These are phyloP conservation scores for Butorides virescens DNA, from an alignment of 2,113 vertebrate genomes.

Conservation along the genomic window DNA sequence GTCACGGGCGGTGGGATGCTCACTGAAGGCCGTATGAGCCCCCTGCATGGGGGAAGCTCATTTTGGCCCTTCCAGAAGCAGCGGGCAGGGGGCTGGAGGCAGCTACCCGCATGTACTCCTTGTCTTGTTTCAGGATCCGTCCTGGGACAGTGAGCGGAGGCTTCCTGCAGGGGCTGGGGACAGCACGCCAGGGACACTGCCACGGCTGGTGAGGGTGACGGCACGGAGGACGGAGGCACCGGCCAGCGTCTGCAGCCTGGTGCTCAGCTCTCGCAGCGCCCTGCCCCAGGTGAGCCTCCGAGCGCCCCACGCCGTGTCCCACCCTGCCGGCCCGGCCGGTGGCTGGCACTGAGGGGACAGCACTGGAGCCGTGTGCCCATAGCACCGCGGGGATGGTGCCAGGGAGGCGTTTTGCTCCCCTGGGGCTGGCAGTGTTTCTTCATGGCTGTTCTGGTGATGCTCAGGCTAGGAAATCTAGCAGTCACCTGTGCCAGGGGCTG, in stretches of 20 bases:
- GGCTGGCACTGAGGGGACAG: not conserved
- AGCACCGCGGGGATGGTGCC: rapidly evolving
- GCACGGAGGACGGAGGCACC: slow-evolving; percentile 6
- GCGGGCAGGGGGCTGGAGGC: not conserved
- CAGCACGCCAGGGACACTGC: rapidly evolving
- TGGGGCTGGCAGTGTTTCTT: not conserved
- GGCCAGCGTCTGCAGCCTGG: slow-evolving; percentile 31
- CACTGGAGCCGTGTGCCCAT: rapidly evolving
- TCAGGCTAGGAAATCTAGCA: not conserved
- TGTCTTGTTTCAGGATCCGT: not conserved
- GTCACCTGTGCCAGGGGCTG: not conserved
- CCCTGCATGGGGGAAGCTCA: not conserved
- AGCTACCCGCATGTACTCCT: not conserved
- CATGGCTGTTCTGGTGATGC: not conserved
- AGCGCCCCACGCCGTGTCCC: not conserved
- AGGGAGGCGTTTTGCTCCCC: rapidly evolving
- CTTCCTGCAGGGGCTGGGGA: not conserved
- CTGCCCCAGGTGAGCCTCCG: slow-evolving; percentile 61
- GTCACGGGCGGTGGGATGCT: not conserved
- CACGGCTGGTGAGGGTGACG: slow-evolving; percentile 30
- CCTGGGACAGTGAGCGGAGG: not conserved
- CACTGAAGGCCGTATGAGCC: not conserved
- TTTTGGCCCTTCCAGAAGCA: not conserved
- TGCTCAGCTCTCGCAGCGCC: slow-evolving; percentile 17
- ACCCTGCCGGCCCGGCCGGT: not conserved